Evolutionary conservation across 1,140 invertebrate genomes (phyloP), one percentile per base, ranked within the genome.

Genomic region (Drosophila pandora): DNA sequence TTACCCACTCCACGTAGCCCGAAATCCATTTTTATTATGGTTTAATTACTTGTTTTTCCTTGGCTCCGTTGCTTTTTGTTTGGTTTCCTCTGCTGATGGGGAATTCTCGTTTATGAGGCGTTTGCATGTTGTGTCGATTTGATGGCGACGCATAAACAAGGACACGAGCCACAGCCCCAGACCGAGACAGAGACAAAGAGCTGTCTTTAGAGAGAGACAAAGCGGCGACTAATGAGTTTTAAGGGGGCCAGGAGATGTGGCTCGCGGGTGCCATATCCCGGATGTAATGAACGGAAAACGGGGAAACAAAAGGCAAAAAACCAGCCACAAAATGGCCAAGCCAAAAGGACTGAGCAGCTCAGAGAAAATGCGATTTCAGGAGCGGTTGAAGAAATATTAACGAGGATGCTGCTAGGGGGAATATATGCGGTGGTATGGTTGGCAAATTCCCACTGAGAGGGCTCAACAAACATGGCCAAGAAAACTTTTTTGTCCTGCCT

Each of bases 51-150:
- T 63, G 39, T 41, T 64, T 41, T 58, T 73, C 28, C 59, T 39
- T n/a, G 10, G 8, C 45, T 39, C 39, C 21, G 39, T n/a, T 41
- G 56, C 25, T 41, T 73, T 59, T 73, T 52, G 41, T 54, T 55
- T 32, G 49, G 8, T 9, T 25, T 17, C 13, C 12, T 32, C 34
- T 22, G 56, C n/a, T 50, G 45, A 64, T 73, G 60, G 69, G 22
- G 55, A 56, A 71, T 73, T 67, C 54, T 62, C 49, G 68, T 72
- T 85, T 80, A 80, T 64, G 67, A 65, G 67, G 54, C 56, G 39
- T 74, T 77, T 65, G 82, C 81, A 81, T 77, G 76, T 80, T 80
- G 59, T 60, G 63, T 68, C 78, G 68, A 81, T 81, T 81, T 77
- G 60, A 78, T 83, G 75, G 75, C 71, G 34, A 58, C 64, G 62